Conservation (phyloP, 2,113 vertebrate genomes). For the Erinaceus europaeus region DNA sequence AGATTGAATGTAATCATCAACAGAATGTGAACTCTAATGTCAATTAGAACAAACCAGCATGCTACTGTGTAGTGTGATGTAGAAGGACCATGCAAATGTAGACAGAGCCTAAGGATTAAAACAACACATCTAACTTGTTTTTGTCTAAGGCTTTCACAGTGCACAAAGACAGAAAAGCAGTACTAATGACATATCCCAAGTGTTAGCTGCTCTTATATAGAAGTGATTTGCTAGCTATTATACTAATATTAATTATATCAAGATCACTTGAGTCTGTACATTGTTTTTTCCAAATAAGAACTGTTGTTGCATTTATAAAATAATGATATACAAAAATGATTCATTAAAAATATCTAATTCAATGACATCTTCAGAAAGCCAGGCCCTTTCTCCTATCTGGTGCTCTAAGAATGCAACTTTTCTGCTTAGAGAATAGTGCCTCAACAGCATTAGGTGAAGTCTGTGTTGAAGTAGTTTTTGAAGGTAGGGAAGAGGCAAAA, state of each 20-base stretch:
- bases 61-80: background rate
- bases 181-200: background rate
- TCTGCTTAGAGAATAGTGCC: background rate
- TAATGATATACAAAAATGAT: background rate
- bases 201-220: background rate
- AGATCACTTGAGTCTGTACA: background rate
- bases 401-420: background rate
- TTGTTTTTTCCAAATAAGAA: slow-evolving; percentile 1
- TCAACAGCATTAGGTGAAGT: background rate
- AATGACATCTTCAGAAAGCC: background rate
- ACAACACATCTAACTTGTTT: background rate
- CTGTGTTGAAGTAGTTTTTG: background rate
- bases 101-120: background rate
- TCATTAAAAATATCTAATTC: background rate
- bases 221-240: background rate
- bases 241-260: background rate
- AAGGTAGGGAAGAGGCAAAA: background rate
- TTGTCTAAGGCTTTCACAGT: background rate
- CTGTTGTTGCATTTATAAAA: background rate
- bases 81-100: background rate
- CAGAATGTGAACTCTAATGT: background rate
- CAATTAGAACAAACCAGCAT: background rate
- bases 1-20: background rate
- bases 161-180: background rate
- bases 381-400: background rate